Evolutionary conservation across 2,888 invertebrate genomes (phyloP), one percentile per base, ranked within the genome.

Genomic region (Coleophora deauratella): DNA sequence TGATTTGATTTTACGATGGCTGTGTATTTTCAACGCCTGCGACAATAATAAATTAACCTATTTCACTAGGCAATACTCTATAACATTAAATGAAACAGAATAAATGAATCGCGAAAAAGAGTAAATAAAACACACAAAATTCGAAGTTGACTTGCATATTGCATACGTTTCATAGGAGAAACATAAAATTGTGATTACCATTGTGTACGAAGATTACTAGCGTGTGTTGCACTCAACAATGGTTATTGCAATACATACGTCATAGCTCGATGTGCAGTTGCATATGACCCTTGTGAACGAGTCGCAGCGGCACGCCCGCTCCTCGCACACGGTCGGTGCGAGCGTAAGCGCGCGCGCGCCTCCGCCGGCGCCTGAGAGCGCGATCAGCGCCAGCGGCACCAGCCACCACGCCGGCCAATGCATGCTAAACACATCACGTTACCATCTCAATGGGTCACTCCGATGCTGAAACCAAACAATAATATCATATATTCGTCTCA

Each of bases 231-330:
- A 31, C 10, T 2, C 31, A 31, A 31, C 31, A 31, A 31, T n/a
- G 11, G 31, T 10, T 38, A 15, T 45, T 43, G 39, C 36, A 41
- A 43, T 38, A 66, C 68, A 44, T 70, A 88, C 89, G 62, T 81
- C 70, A 47, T 72, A 66, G 33, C 78, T 74, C 44, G 62, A 67
- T 43, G 84, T 84, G 70, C 89, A 89, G 58, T 81, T 81, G 69
- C 89, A 89, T 59, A 85, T 85, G 51, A 89, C 79, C 47, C 86
- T 76, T 31, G 87, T 87, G 59, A 87, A 87, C 34, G 82, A 66
- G 63, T 89, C 88, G 66, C 89, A 89, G 44, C 71, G 78, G 59
- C 89, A 89, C 36, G 82, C 81, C 35, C 86, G 75, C 51, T 88
- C 85, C 49, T 87, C 74, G 67, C 89, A 89, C 43, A 84, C 59